phyloP scores from a whole-genome alignment of 2,888 invertebrate genomes.

The Nipponacmea schrenckii region DNA sequence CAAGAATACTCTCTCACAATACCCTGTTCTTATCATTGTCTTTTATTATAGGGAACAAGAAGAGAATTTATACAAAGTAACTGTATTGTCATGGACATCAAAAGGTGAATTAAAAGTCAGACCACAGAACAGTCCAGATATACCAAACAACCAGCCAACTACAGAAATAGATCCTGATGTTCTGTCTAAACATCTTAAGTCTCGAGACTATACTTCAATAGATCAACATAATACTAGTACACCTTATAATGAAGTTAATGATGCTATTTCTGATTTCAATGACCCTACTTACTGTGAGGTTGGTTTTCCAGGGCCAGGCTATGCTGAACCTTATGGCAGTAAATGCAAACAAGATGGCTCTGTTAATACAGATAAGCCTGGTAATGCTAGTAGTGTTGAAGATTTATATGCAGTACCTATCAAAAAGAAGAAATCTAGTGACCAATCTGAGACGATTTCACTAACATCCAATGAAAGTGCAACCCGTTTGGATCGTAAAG shows the following conservation, averaged over 20 bases:
- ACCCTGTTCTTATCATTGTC: too few species aligned
- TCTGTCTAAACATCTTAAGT: background rate
- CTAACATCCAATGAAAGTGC: background rate
- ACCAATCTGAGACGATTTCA: background rate
- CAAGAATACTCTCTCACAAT: too few species aligned
- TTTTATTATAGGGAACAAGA: constrained; percentile 18
- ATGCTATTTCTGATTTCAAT: constrained; percentile 3
- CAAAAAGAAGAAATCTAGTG: constrained; percentile 17
- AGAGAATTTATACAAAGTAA: constrained; percentile 36
- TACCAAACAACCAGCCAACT: background rate
- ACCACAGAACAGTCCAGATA: constrained; percentile 4
- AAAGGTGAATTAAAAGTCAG: constrained; percentile 18
- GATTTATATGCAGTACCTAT: constrained; percentile 18
- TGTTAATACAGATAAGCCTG: background rate
- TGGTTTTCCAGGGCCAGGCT: background rate
- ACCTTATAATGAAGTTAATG: constrained; percentile 17
- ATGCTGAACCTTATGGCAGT: background rate
- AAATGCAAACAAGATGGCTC: background rate
- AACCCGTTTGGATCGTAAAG: background rate
- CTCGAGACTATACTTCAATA: background rate
- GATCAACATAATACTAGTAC: constrained; percentile 7
- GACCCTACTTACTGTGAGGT: constrained; percentile 4
- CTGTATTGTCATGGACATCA: constrained; percentile 34
- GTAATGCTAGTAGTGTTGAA: background rate
- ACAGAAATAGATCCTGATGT: background rate